These are phyloP conservation scores for Heteromormyrus szaboi DNA, from an alignment of 2,797 vertebrate species.

Conservation along the genomic window DNA sequence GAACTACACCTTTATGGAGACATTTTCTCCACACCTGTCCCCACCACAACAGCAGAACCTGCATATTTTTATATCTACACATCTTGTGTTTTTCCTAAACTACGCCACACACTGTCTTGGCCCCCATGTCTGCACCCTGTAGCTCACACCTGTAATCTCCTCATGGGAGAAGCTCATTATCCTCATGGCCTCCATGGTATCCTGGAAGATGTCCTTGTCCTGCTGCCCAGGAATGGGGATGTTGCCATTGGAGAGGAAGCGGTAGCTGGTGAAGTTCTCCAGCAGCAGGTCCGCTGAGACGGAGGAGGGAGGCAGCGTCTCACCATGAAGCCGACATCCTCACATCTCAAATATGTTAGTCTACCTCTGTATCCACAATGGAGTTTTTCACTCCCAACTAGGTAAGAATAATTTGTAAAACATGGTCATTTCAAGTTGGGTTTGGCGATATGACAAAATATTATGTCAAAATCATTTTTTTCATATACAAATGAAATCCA, in stretches of 20 bases:
- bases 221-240: constrained; percentile 92
- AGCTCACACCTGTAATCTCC: constrained; percentile 77
- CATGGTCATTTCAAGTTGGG: background rate
- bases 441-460: background rate
- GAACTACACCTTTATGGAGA: background rate
- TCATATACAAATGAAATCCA: background rate
- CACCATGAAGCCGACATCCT: background rate
- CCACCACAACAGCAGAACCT: background rate
- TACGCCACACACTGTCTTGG: background rate
- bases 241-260: constrained; percentile 94
- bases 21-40: background rate
- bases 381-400: background rate
- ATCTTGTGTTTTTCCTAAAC: background rate
- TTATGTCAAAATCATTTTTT: background rate
- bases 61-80: background rate
- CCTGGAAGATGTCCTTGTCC: constrained; percentile 98
- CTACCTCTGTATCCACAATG: background rate
- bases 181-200: constrained; percentile 98
- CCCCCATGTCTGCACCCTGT: background rate
- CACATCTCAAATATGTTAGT: background rate
- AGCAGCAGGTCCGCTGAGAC: constrained; percentile 84
- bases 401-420: background rate
- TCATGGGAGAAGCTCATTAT: constrained; percentile 97
- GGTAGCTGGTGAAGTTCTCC: constrained; percentile 90
- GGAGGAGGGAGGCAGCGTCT: background rate